Evolutionary conservation across 2,113 vertebrate species (phyloP).

Genomic region (Protobothrops mucrosquamatus): DNA sequence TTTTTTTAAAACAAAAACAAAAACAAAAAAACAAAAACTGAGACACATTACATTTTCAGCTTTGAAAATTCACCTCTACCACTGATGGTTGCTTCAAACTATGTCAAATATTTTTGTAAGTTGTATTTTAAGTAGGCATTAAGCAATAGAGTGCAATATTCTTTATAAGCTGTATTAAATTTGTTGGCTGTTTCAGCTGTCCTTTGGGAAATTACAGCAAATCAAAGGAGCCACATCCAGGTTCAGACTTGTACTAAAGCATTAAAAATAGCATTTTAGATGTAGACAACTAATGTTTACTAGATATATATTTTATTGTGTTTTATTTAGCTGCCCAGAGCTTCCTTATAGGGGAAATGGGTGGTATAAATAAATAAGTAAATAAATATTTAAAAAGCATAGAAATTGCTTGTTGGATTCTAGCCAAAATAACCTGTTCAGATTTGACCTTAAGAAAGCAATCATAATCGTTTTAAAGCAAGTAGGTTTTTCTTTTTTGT

Average conservation of each 20-base stretch:
- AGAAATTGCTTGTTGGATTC: not conserved
- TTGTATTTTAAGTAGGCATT: not conserved
- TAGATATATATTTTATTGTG: not conserved
- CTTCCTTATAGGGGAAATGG: too few species aligned
- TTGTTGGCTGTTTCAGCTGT: not conserved
- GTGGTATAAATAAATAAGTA: not conserved
- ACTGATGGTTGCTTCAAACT: not conserved
- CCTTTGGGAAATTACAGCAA: not conserved
- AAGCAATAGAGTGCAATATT: not conserved
- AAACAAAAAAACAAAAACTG: not conserved
- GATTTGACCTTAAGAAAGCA: not conserved
- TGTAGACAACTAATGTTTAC: not conserved
- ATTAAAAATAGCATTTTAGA: not conserved
- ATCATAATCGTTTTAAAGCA: not conserved
- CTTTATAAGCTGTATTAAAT: not conserved
- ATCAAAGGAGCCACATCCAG: not conserved
- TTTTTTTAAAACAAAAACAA: not conserved
- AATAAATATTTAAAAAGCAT: not conserved
- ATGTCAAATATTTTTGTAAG: not conserved
- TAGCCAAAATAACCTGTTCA: not conserved
- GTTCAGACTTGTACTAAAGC: not conserved
- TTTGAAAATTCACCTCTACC: not conserved
- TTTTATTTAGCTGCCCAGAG: not conserved
- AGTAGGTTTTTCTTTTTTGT: not conserved
- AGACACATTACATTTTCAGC: not conserved